A percentile compares a stretch with the other conserved stretches of the same genome.
These are phyloP conservation scores for Tiliacea citrago DNA, from an alignment of 2,888 invertebrate species.

Conservation along the genomic window DNA sequence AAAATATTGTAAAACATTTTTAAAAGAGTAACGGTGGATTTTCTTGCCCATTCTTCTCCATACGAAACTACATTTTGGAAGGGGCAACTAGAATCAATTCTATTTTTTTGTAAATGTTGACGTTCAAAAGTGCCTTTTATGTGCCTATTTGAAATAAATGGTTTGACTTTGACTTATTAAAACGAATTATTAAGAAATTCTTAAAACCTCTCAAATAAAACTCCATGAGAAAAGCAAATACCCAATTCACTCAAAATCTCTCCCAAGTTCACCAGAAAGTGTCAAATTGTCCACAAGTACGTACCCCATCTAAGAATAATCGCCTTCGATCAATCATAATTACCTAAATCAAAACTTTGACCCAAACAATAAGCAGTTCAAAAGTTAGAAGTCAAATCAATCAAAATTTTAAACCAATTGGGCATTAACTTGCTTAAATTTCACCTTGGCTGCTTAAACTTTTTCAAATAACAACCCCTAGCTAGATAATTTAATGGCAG, in stretches of 20 bases:
- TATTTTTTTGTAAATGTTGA: no score
- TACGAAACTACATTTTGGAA: no score
- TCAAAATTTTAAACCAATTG: constrained; percentile 76
- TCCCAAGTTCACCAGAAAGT: not conserved
- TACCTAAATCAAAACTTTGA: constrained; percentile 60
- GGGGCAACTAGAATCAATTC: no score
- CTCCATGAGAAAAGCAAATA: not conserved
- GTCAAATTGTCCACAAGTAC: constrained; percentile 8
- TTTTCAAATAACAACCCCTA: constrained; percentile 74
- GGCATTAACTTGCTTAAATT: constrained; percentile 57
- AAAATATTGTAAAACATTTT: no score
- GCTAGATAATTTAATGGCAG: constrained; percentile 66
- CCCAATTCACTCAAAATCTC: constrained; percentile 6
- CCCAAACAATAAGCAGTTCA: constrained; percentile 62
- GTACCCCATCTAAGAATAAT: constrained; percentile 34
- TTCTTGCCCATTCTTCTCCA: no score
- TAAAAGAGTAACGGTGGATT: no score
- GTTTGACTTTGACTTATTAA: no score
- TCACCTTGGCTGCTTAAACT: constrained; percentile 70
- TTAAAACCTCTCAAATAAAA: no score
- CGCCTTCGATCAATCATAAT: constrained; percentile 63
- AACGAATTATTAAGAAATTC: no score
- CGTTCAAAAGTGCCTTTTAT: no score
- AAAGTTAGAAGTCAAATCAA: constrained; percentile 73
- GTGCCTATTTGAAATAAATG: no score